Evolutionary conservation across 1,140 invertebrate genomes (phyloP).

Genomic region (Leptopilina clavipes): DNA sequence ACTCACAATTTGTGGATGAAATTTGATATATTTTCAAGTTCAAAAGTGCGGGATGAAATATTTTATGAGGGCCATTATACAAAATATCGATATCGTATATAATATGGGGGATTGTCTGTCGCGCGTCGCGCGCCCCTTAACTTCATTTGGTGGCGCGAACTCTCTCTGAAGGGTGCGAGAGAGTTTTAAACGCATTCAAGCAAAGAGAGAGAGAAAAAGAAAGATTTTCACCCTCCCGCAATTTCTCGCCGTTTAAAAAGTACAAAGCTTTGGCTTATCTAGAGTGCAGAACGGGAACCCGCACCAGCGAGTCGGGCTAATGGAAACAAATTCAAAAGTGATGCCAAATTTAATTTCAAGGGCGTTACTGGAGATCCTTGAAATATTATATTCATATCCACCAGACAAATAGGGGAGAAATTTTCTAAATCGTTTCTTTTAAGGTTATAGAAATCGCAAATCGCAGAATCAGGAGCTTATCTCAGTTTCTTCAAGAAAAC

Average conservation of each 20-base stretch:
- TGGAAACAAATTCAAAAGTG: constrained; percentile 38
- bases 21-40: constrained; percentile 28
- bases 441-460: too few relatives aligned
- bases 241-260: constrained; percentile 38
- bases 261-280: constrained; percentile 37
- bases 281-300: constrained; percentile 19
- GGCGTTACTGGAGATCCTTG: not conserved
- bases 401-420: constrained; percentile 3
- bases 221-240: constrained; percentile 35
- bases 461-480: too few relatives aligned
- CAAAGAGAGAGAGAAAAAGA: not conserved
- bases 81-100: constrained; percentile 34
- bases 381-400: constrained; percentile 13
- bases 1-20: constrained; percentile 4
- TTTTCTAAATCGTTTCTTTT: not conserved
- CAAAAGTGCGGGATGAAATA: constrained; percentile 17
- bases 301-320: constrained; percentile 28
- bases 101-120: constrained; percentile 33
- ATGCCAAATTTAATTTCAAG: constrained; percentile 30
- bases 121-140: constrained; percentile 20
- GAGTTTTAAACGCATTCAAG: not conserved
- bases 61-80: constrained; percentile 33
- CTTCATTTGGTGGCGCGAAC: constrained; percentile 38
- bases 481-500: too few relatives aligned
- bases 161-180: constrained; percentile 11